phyloP scores from a whole-genome alignment of 1,140 invertebrate genomes.

The Caerostris darwini region DNA sequence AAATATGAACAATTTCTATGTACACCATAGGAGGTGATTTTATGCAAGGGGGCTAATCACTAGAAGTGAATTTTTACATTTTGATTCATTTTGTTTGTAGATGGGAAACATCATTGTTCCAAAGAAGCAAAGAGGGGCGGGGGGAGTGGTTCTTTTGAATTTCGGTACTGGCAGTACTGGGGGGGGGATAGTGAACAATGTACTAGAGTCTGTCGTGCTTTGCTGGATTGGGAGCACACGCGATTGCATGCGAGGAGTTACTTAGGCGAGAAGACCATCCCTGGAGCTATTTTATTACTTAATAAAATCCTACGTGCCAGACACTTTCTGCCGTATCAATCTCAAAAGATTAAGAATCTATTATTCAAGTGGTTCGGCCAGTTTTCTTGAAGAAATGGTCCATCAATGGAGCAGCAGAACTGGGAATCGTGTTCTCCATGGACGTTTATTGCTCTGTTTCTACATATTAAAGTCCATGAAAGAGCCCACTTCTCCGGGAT shows the following conservation, averaged over 20 bases:
- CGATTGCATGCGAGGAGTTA: constrained; percentile 2
- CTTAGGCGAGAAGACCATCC: neutral
- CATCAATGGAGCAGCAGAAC: neutral
- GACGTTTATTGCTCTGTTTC: neutral
- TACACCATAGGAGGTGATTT: no score
- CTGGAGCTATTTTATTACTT: constrained; percentile 21
- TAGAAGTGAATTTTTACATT: no score
- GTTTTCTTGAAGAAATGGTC: constrained; percentile 22
- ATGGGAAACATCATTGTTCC: neutral
- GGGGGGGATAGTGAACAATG: neutral
- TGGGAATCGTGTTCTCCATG: neutral
- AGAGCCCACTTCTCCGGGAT: no score
- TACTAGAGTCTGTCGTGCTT: neutral
- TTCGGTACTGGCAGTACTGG: neutral
- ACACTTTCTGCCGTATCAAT: neutral
- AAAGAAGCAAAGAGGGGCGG: neutral
- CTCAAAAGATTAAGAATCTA: constrained; percentile 19
- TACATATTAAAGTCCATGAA: neutral
- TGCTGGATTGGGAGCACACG: neutral
- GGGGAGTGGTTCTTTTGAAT: neutral
- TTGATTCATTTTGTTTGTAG: neutral
- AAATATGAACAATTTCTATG: no score
- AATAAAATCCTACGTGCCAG: constrained; percentile 13
- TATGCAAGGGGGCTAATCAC: no score
- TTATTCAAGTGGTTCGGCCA: neutral